Evolutionary conservation across 2,113 vertebrate genomes (phyloP), one percentile per base, ranked within the genome.

Genomic region (Gallinago jamesoni): DNA sequence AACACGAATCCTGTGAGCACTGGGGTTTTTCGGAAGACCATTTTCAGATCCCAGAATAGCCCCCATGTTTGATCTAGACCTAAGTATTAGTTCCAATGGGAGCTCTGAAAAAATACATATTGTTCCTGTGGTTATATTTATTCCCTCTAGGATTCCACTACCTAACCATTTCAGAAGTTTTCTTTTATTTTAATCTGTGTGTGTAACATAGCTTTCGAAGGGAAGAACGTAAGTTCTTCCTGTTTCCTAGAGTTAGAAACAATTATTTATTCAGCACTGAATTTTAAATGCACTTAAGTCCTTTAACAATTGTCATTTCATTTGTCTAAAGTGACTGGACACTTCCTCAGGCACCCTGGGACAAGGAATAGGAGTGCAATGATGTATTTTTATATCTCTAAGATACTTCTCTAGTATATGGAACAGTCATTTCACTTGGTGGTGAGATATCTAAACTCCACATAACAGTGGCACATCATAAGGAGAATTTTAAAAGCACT

Each of bases 71-170:
- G 81, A 87, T 93, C 81, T 94, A 84, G 73, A 90, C 66, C 43
- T 86, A 85, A 83, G 53, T 50, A 83, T 74, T 87, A 80, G 63
- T 80, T 89, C 89, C 64, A 94, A 28, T 78, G 63, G 45, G 47
- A 89, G 56, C 15, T 93, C 84, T 96, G 45, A 79, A 85, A 87
- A 95, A 89, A 94, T 70, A 85, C 24, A 31, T 63, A 9, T 93
- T 92, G n/a, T 63, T 87, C 64, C 56, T 45, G 19, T 64, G 41
- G 15, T 67, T 85, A 31, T 86, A 69, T 68, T 80, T 96, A 63
- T 87, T 78, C 57, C 66, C 60, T 63, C 5, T 92, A 74, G 50
- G 33, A 82, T 89, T 33, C 30, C 5, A 4, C 12, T 70, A 70
- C 47, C 83, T 96, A 77, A 31, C 43, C 27, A 33, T 59, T 75